Conservation (phyloP, 2,113 vertebrate species). For the Naja naja region DNA sequence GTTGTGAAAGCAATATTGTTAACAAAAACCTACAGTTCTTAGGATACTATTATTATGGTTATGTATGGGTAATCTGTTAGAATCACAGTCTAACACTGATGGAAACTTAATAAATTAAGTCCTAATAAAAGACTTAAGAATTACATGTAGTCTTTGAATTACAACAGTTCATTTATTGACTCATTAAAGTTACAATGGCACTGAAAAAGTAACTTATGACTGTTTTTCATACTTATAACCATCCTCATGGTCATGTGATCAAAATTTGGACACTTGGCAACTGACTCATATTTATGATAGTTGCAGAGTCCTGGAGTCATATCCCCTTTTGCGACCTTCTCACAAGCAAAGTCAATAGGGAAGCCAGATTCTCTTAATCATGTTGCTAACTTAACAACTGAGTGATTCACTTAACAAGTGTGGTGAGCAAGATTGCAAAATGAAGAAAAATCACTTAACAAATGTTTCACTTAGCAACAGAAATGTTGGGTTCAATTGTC, state of each 20-base stretch:
- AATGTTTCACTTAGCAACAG: too few species aligned
- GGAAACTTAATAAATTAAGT: neutral
- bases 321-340: too few species aligned
- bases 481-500: too few species aligned
- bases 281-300: too few species aligned
- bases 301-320: too few species aligned
- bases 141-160: neutral
- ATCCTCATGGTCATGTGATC: neutral
- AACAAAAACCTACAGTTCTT: conserved; percentile 54
- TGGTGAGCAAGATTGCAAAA: too few species aligned
- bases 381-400: too few species aligned
- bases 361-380: too few species aligned
- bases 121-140: neutral
- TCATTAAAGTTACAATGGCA: neutral
- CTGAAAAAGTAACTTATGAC: neutral
- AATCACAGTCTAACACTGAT: neutral
- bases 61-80: neutral
- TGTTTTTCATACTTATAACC: neutral
- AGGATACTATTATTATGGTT: conserved; percentile 30
- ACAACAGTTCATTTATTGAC: neutral
- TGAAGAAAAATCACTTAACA: too few species aligned
- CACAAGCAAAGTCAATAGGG: too few species aligned
- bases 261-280: neutral
- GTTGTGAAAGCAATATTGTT: conserved; percentile 64
- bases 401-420: too few species aligned